Conservation (phyloP, 2,797 vertebrate genomes). For the Muraenolepis orangiensis region DNA sequence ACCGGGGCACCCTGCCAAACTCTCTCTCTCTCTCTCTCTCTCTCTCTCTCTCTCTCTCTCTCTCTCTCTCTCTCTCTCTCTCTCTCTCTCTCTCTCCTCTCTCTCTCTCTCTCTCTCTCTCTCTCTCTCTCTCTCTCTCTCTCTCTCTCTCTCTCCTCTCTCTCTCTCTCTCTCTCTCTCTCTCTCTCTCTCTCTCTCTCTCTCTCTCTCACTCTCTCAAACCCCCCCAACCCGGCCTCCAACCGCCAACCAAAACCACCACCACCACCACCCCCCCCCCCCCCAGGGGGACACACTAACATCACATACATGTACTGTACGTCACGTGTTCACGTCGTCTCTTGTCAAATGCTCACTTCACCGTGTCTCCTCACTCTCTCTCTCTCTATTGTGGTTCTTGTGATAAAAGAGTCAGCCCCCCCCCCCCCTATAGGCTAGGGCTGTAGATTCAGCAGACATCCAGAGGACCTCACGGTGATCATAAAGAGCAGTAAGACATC, state of each 20-base stretch:
- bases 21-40: constrained; percentile 37
- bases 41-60: constrained; percentile 44
- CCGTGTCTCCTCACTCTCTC: no score
- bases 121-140: constrained; percentile 46
- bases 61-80: constrained; percentile 48
- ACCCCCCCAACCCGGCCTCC: constrained; percentile 5
- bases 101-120: no score
- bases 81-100: constrained; percentile 42
- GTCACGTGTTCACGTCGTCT: neutral
- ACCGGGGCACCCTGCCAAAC: constrained; percentile 67
- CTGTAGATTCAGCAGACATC: neutral
- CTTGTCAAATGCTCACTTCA: neutral
- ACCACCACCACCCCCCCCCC: constrained; percentile 52
- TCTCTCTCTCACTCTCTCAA: constrained; percentile 52
- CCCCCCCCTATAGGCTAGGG: neutral
- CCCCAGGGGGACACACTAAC: constrained; percentile 49
- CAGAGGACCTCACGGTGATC: neutral
- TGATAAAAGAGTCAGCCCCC: neutral
- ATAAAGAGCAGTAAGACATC: neutral
- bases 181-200: constrained; percentile 37
- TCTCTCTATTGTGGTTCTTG: neutral
- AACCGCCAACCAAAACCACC: constrained; percentile 26
- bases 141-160: constrained; percentile 44
- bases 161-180: no score
- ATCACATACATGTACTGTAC: constrained; percentile 7